These are phyloP conservation scores for Carcina quercana DNA, from an alignment of 2,888 invertebrate species.

Conservation along the genomic window DNA sequence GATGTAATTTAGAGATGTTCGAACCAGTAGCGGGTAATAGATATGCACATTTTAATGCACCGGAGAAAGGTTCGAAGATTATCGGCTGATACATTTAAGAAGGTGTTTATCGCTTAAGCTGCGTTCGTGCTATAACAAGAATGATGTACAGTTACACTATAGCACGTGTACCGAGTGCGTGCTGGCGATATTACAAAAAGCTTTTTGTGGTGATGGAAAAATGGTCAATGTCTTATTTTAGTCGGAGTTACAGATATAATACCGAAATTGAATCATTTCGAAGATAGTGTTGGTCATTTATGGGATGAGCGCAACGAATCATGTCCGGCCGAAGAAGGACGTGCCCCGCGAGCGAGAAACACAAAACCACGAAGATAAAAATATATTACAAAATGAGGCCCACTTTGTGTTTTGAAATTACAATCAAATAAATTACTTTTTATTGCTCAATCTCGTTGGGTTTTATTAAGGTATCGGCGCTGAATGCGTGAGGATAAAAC, in stretches of 20 bases:
- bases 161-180: background rate
- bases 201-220: constrained; percentile 38
- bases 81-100: constrained; percentile 13
- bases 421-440: constrained; percentile 75
- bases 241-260: constrained; percentile 35
- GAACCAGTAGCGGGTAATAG: constrained; percentile 34
- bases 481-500: constrained; percentile 66
- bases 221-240: constrained; percentile 51
- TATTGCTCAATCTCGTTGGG: constrained; percentile 74
- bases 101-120: constrained; percentile 9
- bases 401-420: constrained; percentile 74
- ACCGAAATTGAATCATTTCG: constrained; percentile 51
- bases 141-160: background rate
- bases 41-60: constrained; percentile 47
- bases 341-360: constrained; percentile 58
- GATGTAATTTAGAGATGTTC: constrained; percentile 44
- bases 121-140: constrained; percentile 1
- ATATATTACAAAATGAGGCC: constrained; percentile 72
- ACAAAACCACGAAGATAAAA: constrained; percentile 72
- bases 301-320: constrained; percentile 45
- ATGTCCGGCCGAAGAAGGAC: constrained; percentile 46
- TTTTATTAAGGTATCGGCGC: constrained; percentile 73
- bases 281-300: constrained; percentile 45
- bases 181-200: constrained; percentile 11
- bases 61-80: constrained; percentile 28